Conservation (phyloP, 2,888 invertebrate species). For the Drosophila meridionalis region DNA sequence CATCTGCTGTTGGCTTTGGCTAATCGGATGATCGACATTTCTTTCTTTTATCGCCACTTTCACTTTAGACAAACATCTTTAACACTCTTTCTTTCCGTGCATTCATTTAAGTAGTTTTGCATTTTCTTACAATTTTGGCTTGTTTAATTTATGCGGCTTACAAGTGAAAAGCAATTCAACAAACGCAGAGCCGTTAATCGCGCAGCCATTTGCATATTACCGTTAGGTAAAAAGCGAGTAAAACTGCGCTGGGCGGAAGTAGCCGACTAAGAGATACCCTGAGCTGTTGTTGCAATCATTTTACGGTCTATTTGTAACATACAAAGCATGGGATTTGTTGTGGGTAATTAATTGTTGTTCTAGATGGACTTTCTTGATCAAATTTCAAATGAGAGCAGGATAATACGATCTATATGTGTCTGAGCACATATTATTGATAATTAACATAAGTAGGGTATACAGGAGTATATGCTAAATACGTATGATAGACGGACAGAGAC, state of each 20-base stretch:
- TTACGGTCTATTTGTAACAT: too few relatives aligned
- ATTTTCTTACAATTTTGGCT: slow-evolving; percentile 16
- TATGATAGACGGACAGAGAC: too few relatives aligned
- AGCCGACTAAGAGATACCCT: neutral
- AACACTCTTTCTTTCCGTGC: slow-evolving; percentile 20
- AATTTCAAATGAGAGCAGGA: neutral
- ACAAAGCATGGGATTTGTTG: too few relatives aligned
- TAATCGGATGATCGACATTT: slow-evolving; percentile 30
- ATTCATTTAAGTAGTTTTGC: slow-evolving; percentile 15
- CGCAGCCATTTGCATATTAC: slow-evolving; percentile 6
- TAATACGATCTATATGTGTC: too few relatives aligned
- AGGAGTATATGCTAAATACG: too few relatives aligned
- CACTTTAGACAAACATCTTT: slow-evolving; percentile 28
- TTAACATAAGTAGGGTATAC: too few relatives aligned
- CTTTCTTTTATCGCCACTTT: slow-evolving; percentile 29
- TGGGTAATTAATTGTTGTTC: too few relatives aligned
- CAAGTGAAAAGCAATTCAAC: slow-evolving; percentile 3
- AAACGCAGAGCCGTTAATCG: neutral
- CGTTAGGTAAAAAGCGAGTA: neutral
- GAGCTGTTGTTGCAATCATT: too few relatives aligned
- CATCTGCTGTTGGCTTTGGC: slow-evolving; percentile 18
- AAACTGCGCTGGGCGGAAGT: neutral
- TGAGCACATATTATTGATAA: too few relatives aligned
- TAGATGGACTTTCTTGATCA: neutral
- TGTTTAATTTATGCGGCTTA: slow-evolving; percentile 24